Base-by-base conservation (phyloP, 2,888 invertebrate genomes). In the Lycia hirtaria region DNA sequence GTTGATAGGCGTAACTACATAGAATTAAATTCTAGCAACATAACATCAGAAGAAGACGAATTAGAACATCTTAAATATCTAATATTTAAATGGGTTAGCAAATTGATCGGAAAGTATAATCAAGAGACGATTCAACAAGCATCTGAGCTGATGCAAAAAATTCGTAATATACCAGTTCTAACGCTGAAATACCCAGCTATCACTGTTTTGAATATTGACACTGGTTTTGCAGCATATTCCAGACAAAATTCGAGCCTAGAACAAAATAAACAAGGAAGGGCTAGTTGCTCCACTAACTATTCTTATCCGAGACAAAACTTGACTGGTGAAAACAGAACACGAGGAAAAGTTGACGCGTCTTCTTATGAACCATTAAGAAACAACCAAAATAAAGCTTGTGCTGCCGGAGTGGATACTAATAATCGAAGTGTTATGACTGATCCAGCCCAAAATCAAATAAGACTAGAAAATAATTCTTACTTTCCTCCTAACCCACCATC, bases 11-110 rank as follows among this genome's bases (percentile, higher is more conserved):
- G 75, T 7, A 85, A 80, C 62, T 88, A 86, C 69, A 55, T 85
- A 60, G 71, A 82, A 61, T 50, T 83, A 1, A 83, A 83, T 56
- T 72, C 75, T 12, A 54, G 62, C 0, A 62, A 57, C 10, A 67
- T 43, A 33, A 62, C 62, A 2, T 60, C 73, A 10, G 71, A 78
- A 0, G 60, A 64, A 57, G 76, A 79, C 26, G 87, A 88, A 60
- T 50, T 88, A 26, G 84, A 87, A 60, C 68, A 82, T 68, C 72
- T 89, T 12, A 86, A 81, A 54, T 88, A 81, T 72, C 85, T 83
- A 30, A 85, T 89, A 64, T 88, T 82, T 59, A 88, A 87, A 78
- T 87, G 83, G 83, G 72, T 85, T 1, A 80, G 80, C 52, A 87
- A 83, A 60, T 62, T 85, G n/a, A 70, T 74, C 1, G 78, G 76